Conservation (phyloP, 2,113 vertebrate genomes). For the Nycticorax nycticorax region DNA sequence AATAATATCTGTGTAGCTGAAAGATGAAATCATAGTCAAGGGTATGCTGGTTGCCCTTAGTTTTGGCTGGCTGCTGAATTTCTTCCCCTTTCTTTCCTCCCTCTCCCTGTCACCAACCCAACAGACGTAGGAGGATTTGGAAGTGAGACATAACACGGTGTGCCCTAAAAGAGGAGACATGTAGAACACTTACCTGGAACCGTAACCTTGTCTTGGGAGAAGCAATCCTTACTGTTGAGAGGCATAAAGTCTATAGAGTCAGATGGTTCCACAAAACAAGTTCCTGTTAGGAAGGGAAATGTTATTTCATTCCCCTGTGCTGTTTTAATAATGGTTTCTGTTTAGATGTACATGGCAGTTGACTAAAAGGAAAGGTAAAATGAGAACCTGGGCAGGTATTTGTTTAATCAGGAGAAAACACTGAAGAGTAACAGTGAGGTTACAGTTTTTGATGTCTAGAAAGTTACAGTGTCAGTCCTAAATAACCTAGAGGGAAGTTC, state of each 20-base stretch:
- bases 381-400: neutral
- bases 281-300: neutral
- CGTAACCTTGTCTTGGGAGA: neutral
- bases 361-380: neutral
- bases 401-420: neutral
- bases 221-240: neutral
- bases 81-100: neutral
- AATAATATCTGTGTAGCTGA: neutral
- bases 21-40: constrained; percentile 15
- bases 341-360: neutral
- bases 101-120: neutral
- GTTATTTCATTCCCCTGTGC: neutral
- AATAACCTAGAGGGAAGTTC: neutral
- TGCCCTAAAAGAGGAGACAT: neutral
- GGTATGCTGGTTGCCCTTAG: neutral
- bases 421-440: neutral
- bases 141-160: neutral
- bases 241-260: neutral
- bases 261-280: neutral
- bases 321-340: neutral
- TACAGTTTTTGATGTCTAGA: neutral
- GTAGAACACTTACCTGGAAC: neutral
- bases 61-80: neutral
- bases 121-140: constrained; percentile 10
- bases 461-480: neutral